A percentile compares a stretch with the other conserved stretches of the same genome.
These are phyloP conservation scores for Lepidurus apus DNA, from an alignment of 1,140 invertebrate species.

Conservation along the genomic window DNA sequence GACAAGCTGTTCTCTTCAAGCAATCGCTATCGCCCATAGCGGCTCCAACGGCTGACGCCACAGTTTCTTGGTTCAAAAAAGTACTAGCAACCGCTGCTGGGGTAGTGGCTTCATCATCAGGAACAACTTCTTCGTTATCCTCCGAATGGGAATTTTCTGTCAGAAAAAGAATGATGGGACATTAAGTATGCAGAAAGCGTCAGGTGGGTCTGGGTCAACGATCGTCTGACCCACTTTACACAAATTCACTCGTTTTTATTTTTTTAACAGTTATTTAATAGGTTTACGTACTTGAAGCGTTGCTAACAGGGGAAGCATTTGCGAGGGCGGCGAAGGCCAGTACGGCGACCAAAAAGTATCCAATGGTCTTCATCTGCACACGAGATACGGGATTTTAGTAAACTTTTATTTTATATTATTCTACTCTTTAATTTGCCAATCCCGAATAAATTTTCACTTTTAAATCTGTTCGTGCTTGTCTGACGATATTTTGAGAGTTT, in stretches of 20 bases:
- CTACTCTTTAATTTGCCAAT: too few species aligned
- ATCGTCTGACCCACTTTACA: neutral
- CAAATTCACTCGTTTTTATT: neutral
- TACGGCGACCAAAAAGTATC: neutral
- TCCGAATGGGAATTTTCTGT: neutral
- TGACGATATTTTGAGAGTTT: too few species aligned
- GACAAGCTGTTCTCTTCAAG: conserved; percentile 31
- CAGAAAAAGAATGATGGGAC: neutral
- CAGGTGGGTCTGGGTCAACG: neutral
- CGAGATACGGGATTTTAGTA: neutral
- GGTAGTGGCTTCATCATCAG: neutral
- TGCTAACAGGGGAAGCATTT: neutral
- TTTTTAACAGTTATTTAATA: neutral
- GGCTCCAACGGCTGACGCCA: conserved; percentile 32
- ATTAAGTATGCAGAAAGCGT: neutral
- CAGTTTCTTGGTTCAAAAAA: conserved; percentile 22
- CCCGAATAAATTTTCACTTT: too few species aligned
- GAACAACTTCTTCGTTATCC: neutral
- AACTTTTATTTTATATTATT: neutral
- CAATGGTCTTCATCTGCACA: conserved; percentile 13
- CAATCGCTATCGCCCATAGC: conserved; percentile 34
- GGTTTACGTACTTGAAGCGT: neutral
- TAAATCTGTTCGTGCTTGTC: too few species aligned
- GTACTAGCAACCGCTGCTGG: neutral
- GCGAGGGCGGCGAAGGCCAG: neutral